These are phyloP conservation scores for Parelbella ahira DNA, from an alignment of 2,888 invertebrate genomes.

Conservation along the genomic window DNA sequence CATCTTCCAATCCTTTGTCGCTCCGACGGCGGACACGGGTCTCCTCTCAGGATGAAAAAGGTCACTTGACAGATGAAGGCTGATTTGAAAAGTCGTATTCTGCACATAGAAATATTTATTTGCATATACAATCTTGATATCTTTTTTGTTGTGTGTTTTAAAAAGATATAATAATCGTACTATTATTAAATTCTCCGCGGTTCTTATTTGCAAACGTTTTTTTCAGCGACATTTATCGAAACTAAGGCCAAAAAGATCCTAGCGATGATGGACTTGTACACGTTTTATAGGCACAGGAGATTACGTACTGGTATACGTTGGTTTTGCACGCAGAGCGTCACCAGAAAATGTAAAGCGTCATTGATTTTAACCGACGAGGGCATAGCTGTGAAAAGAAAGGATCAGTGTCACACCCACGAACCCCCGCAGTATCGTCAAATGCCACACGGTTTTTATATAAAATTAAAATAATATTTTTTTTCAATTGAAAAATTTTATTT, in stretches of 20 bases:
- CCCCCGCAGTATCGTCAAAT: constrained; percentile 33
- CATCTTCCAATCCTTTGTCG: too few relatives aligned
- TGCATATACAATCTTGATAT: too few relatives aligned
- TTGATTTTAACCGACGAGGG: constrained; percentile 63
- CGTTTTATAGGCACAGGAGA: constrained; percentile 68
- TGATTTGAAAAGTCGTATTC: too few relatives aligned
- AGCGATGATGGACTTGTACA: constrained; percentile 66
- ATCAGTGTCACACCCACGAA: constrained; percentile 63
- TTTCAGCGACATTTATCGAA: constrained; percentile 13
- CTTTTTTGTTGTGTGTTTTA: too few relatives aligned
- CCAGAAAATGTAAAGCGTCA: constrained; percentile 66
- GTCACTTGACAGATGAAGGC: too few relatives aligned
- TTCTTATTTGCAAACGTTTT: not conserved
- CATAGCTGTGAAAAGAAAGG: constrained; percentile 57
- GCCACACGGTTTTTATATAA: not conserved
- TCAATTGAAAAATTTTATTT: not conserved
- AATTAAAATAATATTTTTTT: not conserved
- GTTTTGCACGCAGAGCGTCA: constrained; percentile 74
- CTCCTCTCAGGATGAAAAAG: too few relatives aligned
- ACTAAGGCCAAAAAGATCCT: constrained; percentile 51
- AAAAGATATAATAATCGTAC: too few relatives aligned
- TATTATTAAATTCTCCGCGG: too few relatives aligned
- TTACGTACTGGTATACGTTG: constrained; percentile 66
- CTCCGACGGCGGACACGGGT: too few relatives aligned
- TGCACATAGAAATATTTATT: too few relatives aligned